Evolutionary conservation across 2,113 vertebrate genomes (phyloP).

Genomic region (Hiodon alosoides): DNA sequence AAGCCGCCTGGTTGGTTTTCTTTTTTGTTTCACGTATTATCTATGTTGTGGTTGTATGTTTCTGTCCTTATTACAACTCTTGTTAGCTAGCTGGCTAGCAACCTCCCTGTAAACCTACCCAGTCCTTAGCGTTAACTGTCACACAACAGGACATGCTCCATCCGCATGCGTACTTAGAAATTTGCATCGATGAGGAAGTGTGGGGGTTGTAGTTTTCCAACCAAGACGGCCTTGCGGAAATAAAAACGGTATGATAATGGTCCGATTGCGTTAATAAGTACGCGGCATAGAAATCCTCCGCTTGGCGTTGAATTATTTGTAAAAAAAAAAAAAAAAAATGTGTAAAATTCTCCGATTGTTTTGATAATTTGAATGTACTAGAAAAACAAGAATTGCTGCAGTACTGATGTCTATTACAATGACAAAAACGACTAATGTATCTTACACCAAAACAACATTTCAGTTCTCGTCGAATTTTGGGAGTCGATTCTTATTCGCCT

Average conservation of each 20-base stretch:
- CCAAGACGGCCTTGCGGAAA: background rate
- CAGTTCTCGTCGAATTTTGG: no score
- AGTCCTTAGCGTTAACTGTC: slow-evolving; percentile 43
- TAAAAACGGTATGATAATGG: background rate
- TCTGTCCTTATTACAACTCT: background rate
- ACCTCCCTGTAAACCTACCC: slow-evolving; percentile 10
- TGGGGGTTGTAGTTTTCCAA: slow-evolving; percentile 23
- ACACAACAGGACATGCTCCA: slow-evolving; percentile 50
- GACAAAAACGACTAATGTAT: no score
- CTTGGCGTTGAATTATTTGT: no score
- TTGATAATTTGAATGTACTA: no score
- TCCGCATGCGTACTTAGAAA: slow-evolving; percentile 44
- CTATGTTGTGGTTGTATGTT: background rate
- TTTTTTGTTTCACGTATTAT: background rate
- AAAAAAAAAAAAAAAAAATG: no score
- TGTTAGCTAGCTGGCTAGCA: slow-evolving; percentile 26
- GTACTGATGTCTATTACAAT: no score
- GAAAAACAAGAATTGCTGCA: no score
- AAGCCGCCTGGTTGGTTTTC: background rate
- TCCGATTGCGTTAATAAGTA: background rate
- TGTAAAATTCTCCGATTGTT: no score
- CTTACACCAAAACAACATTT: no score
- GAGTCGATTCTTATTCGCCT: no score
- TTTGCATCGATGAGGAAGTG: background rate
- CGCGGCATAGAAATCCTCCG: background rate